phyloP scores from a whole-genome alignment of 2,888 invertebrate species.

The Apotomis capreana region DNA sequence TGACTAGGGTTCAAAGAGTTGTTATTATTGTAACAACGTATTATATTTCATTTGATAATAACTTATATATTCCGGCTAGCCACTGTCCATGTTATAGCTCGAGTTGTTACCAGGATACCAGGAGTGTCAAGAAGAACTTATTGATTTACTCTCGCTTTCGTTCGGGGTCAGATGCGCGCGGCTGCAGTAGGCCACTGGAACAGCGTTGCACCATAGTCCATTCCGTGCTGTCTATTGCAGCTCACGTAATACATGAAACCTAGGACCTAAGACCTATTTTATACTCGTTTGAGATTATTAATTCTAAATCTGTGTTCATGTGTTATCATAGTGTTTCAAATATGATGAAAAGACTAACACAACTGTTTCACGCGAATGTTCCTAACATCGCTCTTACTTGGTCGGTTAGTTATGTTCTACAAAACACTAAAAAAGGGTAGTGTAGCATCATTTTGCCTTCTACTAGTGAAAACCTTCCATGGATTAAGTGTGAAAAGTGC shows the following conservation, averaged over 20 bases:
- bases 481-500: conserved; percentile 2
- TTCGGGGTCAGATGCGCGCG: conserved; percentile 80
- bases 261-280: background rate
- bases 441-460: background rate
- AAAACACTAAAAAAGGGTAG: background rate
- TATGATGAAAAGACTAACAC: background rate
- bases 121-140: conserved; percentile 61
- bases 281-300: background rate
- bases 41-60: background rate
- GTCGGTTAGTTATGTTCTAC: background rate
- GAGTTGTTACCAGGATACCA: conserved; percentile 49
- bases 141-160: conserved; percentile 80
- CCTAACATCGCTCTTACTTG: background rate
- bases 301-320: background rate
- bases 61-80: background rate
- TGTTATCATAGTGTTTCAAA: background rate
- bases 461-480: background rate
- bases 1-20: no score
- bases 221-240: conserved; percentile 65
- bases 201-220: conserved; percentile 72
- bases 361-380: background rate
- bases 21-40: no score
- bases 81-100: conserved; percentile 9
- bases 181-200: conserved; percentile 78
- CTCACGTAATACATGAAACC: conserved; percentile 55